Conservation (phyloP, 2,113 vertebrate species). For the Tyto alba region DNA sequence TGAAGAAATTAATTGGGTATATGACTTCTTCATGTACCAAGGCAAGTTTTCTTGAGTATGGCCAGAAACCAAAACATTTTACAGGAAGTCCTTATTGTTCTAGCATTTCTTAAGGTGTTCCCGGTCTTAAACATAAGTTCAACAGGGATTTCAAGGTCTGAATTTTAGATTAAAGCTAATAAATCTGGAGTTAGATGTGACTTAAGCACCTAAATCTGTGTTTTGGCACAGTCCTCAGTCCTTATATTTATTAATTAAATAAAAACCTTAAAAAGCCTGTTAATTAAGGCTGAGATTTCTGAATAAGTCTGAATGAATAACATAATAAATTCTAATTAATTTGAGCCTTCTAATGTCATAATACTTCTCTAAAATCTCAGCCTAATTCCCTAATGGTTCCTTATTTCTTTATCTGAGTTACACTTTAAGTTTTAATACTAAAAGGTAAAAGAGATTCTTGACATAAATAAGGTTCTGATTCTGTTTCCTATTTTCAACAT, state of each 20-base stretch:
- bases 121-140: neutral
- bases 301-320: neutral
- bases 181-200: neutral
- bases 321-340: neutral
- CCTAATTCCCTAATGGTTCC: neutral
- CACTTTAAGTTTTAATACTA: neutral
- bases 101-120: neutral
- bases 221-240: neutral
- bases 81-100: neutral
- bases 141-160: neutral
- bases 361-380: neutral
- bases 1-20: neutral
- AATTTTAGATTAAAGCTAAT: neutral
- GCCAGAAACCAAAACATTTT: neutral
- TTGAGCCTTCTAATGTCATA: neutral
- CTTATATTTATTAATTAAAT: neutral
- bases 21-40: neutral
- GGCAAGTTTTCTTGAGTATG: neutral
- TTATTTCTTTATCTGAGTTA: neutral
- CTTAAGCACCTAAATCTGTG: neutral
- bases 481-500: neutral
- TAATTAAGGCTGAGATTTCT: neutral
- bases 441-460: neutral
- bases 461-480: neutral
- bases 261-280: neutral